A percentile compares a stretch with the other conserved stretches of the same genome.
phyloP scores from a whole-genome alignment of 2,113 vertebrate species.

The Pica pica region DNA sequence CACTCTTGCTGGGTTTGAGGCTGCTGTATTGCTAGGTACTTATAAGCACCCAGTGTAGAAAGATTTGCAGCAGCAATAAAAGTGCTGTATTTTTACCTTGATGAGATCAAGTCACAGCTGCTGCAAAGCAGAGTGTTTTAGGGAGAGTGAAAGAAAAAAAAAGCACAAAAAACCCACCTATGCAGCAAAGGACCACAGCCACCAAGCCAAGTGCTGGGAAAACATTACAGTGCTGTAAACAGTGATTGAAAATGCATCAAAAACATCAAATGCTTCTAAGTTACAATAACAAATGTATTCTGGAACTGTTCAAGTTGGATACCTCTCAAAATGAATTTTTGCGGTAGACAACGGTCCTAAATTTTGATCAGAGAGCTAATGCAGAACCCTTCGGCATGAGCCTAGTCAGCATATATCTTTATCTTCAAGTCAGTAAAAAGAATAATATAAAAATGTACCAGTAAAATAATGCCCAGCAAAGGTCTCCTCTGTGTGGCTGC shows the following conservation, averaged over 20 bases:
- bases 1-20: background rate
- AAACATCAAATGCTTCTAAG: background rate
- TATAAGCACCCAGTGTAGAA: background rate
- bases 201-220: background rate
- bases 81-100: background rate
- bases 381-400: background rate
- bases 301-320: conserved; percentile 11
- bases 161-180: background rate
- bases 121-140: background rate
- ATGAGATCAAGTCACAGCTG: background rate
- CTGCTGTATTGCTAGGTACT: background rate
- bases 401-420: conserved; percentile 25
- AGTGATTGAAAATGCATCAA: conserved; percentile 3
- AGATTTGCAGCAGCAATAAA: conserved; percentile 42
- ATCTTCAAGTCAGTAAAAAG: conserved; percentile 10
- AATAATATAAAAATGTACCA: background rate
- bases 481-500: background rate
- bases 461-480: background rate
- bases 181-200: background rate
- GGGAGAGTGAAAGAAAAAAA: background rate
- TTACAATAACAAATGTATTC: background rate
- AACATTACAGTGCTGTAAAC: background rate
- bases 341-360: background rate
- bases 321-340: conserved; percentile 34
- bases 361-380: conserved; percentile 38